Percentiles rank a stretch among this genome's conserved stretches.
phyloP scores from a whole-genome alignment of 2,888 invertebrate genomes.

The Rugalucina vietnamica region DNA sequence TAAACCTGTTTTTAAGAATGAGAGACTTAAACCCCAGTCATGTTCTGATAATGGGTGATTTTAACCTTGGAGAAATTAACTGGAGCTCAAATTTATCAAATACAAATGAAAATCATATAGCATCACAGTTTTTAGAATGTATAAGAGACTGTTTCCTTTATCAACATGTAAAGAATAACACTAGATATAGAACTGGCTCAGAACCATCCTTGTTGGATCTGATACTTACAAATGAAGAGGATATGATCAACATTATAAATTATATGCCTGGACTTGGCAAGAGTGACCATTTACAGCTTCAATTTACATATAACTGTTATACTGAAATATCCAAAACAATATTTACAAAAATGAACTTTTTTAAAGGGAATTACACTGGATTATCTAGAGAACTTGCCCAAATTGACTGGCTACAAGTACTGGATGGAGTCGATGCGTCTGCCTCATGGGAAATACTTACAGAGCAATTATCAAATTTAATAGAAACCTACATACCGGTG shows the following conservation, averaged over 20 bases:
- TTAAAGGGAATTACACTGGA: slow-evolving; percentile 20
- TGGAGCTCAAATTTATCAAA: not conserved
- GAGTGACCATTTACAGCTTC: slow-evolving; percentile 27
- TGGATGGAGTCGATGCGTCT: not conserved
- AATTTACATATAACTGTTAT: not conserved
- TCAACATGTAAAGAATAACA: not conserved
- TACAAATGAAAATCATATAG: not conserved
- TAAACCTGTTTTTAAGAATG: not conserved
- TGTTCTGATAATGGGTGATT: not conserved
- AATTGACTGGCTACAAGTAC: not conserved
- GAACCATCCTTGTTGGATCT: not conserved
- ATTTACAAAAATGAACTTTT: not conserved
- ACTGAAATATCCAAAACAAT: not conserved
- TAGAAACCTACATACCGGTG: not conserved
- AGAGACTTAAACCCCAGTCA: not conserved
- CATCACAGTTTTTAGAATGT: not conserved
- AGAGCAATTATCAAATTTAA: not conserved
- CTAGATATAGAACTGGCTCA: not conserved
- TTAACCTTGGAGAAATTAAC: not conserved
- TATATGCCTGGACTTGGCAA: not conserved
- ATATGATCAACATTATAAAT: not conserved
- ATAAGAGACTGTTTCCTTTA: not conserved
- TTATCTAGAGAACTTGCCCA: not conserved
- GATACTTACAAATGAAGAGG: slow-evolving; percentile 16
- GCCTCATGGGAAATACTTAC: slow-evolving; percentile 10